Evolutionary conservation across 2,113 vertebrate species (phyloP).

Genomic region (Lophius piscatorius): DNA sequence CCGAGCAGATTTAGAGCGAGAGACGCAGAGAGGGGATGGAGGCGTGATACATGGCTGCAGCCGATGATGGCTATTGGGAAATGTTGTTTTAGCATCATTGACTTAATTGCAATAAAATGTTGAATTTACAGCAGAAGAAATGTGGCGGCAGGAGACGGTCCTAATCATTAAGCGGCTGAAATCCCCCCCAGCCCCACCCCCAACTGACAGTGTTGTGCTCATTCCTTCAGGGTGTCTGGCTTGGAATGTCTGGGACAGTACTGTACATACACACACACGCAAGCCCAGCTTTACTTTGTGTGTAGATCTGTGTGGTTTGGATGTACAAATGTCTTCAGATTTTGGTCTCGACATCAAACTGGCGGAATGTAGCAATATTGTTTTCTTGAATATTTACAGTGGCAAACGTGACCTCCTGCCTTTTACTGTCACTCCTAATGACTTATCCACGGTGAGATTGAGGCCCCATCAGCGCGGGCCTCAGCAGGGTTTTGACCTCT

Average conservation of each 20-base stretch:
- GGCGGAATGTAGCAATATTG: too few species aligned
- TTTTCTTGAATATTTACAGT: constrained; percentile 2
- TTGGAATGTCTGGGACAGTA: constrained; percentile 35
- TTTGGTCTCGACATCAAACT: too few species aligned
- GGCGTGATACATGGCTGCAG: neutral
- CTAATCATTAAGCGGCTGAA: constrained; percentile 48
- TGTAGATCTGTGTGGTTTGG: neutral
- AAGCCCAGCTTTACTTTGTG: constrained; percentile 27
- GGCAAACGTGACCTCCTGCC: neutral
- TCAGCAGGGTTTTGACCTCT: constrained; percentile 36
- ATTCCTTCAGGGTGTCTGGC: constrained; percentile 41
- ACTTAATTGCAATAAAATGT: constrained; percentile 39
- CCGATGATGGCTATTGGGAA: neutral
- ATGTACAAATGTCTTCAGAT: too few species aligned
- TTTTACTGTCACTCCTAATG: neutral
- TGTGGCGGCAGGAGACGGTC: neutral
- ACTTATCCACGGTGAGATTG: neutral
- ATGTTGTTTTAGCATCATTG: constrained; percentile 30
- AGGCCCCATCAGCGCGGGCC: neutral
- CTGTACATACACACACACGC: constrained; percentile 31
- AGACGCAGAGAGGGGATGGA: too few species aligned
- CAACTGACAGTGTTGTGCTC: constrained; percentile 22
- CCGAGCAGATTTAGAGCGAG: too few species aligned
- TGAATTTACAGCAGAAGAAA: constrained; percentile 22
- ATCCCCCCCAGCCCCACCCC: constrained; percentile 28